Percentiles rank a stretch among this genome's conserved stretches.
phyloP scores from a whole-genome alignment of 2,888 invertebrate genomes.

The Eledona agricola region DNA sequence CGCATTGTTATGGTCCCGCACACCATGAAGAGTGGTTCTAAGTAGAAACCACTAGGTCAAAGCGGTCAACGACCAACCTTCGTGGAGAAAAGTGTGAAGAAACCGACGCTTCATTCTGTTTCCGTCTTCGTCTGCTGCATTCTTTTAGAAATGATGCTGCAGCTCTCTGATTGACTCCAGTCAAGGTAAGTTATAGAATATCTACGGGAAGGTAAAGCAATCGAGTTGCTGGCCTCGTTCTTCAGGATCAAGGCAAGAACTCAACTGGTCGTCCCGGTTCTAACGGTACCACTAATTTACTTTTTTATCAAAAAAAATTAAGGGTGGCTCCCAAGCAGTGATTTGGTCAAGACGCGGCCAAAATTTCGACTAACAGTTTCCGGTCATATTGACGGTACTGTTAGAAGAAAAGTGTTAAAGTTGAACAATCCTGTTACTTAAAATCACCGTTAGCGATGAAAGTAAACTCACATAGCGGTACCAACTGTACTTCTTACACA shows the following conservation, averaged over 20 bases:
- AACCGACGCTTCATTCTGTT: slow-evolving; percentile 18
- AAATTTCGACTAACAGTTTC: slow-evolving; percentile 4
- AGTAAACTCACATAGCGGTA: slow-evolving; percentile 50
- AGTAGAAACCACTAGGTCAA: slow-evolving; percentile 53
- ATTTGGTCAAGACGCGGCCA: slow-evolving; percentile 4
- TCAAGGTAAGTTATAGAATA: slow-evolving; percentile 50
- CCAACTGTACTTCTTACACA: slow-evolving; percentile 31
- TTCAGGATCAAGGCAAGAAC: slow-evolving; percentile 28
- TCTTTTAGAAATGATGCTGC: slow-evolving; percentile 12
- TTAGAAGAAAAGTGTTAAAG: slow-evolving; percentile 49
- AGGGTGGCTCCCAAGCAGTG: no score
- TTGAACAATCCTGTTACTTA: slow-evolving; percentile 46
- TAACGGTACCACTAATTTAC: slow-evolving; percentile 15
- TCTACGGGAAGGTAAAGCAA: slow-evolving; percentile 39
- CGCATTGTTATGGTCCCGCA: slow-evolving; percentile 34
- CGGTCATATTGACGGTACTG: slow-evolving; percentile 36
- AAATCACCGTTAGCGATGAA: slow-evolving; percentile 47
- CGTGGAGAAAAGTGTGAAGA: slow-evolving; percentile 41
- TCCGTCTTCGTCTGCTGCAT: slow-evolving; percentile 5
- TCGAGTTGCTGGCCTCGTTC: slow-evolving; percentile 32
- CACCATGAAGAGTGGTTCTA: slow-evolving; percentile 17
- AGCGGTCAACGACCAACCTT: slow-evolving; percentile 58
- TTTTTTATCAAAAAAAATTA: slow-evolving; percentile 16
- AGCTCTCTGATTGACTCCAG: slow-evolving; percentile 33
- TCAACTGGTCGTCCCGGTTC: slow-evolving; percentile 14